These are phyloP conservation scores for Melopsittacus undulatus DNA, from an alignment of 2,797 vertebrate genomes.

Conservation along the genomic window DNA sequence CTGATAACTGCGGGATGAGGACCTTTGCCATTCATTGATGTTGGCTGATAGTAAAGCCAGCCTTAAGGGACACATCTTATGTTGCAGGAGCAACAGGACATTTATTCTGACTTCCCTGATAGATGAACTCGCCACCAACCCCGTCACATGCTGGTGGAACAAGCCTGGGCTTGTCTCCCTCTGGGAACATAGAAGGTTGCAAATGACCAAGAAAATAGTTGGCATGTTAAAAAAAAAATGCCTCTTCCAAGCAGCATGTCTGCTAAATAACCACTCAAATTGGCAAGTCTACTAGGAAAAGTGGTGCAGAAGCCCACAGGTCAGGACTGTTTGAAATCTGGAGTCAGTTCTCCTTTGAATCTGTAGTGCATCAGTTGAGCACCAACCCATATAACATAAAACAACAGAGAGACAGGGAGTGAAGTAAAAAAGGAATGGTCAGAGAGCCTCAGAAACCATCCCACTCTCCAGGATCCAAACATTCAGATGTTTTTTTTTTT, in stretches of 20 bases:
- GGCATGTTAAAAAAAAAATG: neutral
- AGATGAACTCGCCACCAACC: neutral
- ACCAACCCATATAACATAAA: neutral
- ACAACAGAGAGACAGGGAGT: neutral
- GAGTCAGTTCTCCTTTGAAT: neutral
- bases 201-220: neutral
- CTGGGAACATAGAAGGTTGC: neutral
- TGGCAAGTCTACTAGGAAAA: neutral
- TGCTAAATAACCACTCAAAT: neutral
- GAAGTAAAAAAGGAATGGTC: neutral
- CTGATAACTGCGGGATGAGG: neutral
- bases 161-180: neutral
- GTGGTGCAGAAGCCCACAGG: neutral
- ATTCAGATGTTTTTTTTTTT: neutral
- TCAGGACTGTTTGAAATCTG: neutral
- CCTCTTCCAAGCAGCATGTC: neutral
- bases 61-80: neutral
- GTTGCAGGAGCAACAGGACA: neutral
- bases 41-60: neutral
- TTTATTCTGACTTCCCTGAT: neutral
- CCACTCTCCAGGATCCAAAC: neutral
- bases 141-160: neutral
- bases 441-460: neutral
- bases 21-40: conserved; percentile 14
- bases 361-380: neutral